Evolutionary conservation across 2,888 invertebrate species (phyloP).

Genomic region (Syrphus vitripennis): DNA sequence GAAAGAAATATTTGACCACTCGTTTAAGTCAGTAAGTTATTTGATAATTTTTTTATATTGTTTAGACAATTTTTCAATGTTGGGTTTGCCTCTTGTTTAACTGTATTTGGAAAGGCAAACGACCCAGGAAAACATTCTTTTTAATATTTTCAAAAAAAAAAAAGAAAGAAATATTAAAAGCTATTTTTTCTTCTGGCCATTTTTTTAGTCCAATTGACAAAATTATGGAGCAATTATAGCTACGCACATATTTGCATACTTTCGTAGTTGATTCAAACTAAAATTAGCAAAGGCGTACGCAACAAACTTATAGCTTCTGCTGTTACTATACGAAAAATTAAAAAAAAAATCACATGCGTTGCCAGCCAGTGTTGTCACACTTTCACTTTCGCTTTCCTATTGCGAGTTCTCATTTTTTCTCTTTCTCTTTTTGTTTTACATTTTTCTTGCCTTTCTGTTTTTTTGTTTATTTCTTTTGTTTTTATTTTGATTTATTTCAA

Average conservation of each 20-base stretch:
- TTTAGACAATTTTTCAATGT: too few species aligned
- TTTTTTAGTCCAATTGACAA: too few species aligned
- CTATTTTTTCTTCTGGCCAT: too few species aligned
- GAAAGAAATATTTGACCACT: too few species aligned
- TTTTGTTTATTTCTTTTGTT: slow-evolving; percentile 8
- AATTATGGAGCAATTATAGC: too few species aligned
- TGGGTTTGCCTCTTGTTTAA: too few species aligned
- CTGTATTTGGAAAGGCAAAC: too few species aligned
- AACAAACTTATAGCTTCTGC: neutral
- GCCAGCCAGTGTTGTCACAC: neutral
- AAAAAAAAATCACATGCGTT: slow-evolving; percentile 5
- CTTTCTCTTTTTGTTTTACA: neutral
- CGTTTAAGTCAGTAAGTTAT: too few species aligned
- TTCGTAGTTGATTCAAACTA: neutral
- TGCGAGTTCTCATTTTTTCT: neutral
- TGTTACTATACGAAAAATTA: neutral
- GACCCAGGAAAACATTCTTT: too few species aligned
- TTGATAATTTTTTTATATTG: too few species aligned
- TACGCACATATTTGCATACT: neutral
- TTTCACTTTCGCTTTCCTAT: slow-evolving; percentile 1
- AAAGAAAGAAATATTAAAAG: too few species aligned
- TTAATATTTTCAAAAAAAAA: too few species aligned
- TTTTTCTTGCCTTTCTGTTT: neutral
- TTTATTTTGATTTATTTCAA: neutral
- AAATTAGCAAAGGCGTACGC: neutral